phyloP scores from a whole-genome alignment of 2,888 invertebrate genomes.

The Acleris literana region DNA sequence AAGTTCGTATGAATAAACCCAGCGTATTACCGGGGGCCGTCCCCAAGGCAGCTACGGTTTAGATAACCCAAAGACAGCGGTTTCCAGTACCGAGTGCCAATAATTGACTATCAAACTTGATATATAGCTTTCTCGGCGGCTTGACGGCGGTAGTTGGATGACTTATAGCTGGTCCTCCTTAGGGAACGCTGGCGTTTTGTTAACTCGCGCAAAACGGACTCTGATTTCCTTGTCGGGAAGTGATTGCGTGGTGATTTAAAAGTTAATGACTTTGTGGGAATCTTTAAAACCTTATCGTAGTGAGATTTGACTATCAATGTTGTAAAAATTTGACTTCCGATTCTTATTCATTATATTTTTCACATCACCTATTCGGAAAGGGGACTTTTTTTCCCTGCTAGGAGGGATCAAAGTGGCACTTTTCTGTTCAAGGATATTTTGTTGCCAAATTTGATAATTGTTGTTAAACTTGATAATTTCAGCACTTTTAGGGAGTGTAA shows the following conservation, averaged over 20 bases:
- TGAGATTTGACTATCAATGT: too few relatives aligned
- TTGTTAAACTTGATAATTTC: too few relatives aligned
- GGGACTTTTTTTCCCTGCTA: too few relatives aligned
- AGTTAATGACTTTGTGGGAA: slow-evolving; percentile 26
- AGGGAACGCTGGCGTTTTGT: slow-evolving; percentile 64
- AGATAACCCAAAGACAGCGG: slow-evolving; percentile 70
- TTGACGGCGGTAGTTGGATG: slow-evolving; percentile 74
- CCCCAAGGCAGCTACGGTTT: slow-evolving; percentile 55
- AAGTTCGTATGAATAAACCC: slow-evolving; percentile 54
- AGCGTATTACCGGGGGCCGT: slow-evolving; percentile 62
- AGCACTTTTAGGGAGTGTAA: too few relatives aligned
- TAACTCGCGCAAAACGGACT: slow-evolving; percentile 54
- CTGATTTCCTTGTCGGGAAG: slow-evolving; percentile 47
- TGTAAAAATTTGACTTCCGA: too few relatives aligned
- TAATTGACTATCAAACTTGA: slow-evolving; percentile 82
- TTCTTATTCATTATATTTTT: too few relatives aligned
- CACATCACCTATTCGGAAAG: too few relatives aligned
- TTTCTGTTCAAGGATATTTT: too few relatives aligned
- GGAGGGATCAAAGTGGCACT: too few relatives aligned
- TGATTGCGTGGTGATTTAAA: slow-evolving; percentile 28
- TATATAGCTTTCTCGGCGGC: slow-evolving; percentile 74
- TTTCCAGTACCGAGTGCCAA: slow-evolving; percentile 74
- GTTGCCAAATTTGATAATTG: too few relatives aligned
- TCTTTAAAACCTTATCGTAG: neutral
- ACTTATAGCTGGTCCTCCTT: slow-evolving; percentile 67